Conservation (phyloP, 2,797 vertebrate genomes). For the Astyanax mexicanus region DNA sequence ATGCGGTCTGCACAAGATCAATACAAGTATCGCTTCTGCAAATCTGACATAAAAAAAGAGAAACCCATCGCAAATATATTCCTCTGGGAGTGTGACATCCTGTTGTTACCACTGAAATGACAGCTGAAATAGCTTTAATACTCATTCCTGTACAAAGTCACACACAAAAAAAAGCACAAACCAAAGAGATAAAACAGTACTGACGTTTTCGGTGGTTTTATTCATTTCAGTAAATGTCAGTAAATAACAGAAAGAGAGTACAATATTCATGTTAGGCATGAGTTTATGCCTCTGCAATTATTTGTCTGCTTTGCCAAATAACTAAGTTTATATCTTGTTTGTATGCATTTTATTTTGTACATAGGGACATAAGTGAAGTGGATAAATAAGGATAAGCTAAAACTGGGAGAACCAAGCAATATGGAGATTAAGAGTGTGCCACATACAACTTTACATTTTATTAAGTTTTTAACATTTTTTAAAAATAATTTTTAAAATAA, state of each 20-base stretch:
- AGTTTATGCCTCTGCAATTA: neutral
- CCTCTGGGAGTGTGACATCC: neutral
- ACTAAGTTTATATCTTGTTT: too few species aligned
- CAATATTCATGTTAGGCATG: neutral
- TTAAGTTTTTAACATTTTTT: too few species aligned
- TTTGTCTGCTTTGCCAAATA: too few species aligned
- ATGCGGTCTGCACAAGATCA: neutral
- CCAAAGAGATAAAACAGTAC: neutral
- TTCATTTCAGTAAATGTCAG: neutral
- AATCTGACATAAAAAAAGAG: neutral
- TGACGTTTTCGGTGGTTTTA: neutral
- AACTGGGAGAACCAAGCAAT: too few species aligned
- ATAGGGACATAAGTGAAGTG: too few species aligned
- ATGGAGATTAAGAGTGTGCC: too few species aligned
- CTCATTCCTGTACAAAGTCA: neutral
- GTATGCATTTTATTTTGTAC: too few species aligned
- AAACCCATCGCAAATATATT: neutral
- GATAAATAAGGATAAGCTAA: too few species aligned
- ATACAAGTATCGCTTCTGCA: conserved; percentile 1
- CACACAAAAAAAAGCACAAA: neutral
- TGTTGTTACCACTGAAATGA: neutral
- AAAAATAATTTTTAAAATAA: too few species aligned
- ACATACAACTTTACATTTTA: too few species aligned
- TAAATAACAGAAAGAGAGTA: neutral
- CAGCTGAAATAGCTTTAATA: neutral